Conservation (phyloP, 1,140 invertebrate genomes). For the Brachionus calyciflorus region DNA sequence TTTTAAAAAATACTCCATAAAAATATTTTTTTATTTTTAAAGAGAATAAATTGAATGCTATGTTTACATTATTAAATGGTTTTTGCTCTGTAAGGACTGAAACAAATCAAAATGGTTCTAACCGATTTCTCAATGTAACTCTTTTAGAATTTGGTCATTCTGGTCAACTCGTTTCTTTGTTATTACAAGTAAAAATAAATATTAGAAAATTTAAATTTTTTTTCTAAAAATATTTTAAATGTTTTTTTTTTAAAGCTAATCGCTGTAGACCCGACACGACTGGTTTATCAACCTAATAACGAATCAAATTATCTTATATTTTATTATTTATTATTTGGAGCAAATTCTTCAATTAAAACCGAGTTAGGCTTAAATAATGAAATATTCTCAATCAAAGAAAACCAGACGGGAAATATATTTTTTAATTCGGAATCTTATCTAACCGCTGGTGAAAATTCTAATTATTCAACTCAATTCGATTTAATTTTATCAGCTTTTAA, state of each 20-base stretch:
- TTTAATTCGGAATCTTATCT: background rate
- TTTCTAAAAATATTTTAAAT: constrained; percentile 34
- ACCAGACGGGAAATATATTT: background rate
- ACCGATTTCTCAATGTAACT: constrained; percentile 80
- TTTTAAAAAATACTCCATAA: background rate
- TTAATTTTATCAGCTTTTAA: background rate
- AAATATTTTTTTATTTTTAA: constrained; percentile 50
- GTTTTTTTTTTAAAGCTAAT: constrained; percentile 63
- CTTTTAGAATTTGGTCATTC: constrained; percentile 87
- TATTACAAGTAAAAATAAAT: constrained; percentile 73
- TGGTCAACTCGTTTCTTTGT: constrained; percentile 79
- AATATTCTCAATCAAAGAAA: background rate
- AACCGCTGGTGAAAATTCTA: background rate
- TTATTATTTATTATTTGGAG: constrained; percentile 77
- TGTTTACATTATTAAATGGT: constrained; percentile 77
- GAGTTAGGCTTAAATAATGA: background rate
- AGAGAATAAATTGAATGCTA: constrained; percentile 77
- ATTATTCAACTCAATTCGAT: background rate
- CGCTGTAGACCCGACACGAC: constrained; percentile 72
- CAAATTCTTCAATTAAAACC: constrained; percentile 51
- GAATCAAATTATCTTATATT: constrained; percentile 78
- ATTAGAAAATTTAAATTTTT: too few relatives aligned
- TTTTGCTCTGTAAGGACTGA: constrained; percentile 84
- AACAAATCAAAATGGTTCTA: constrained; percentile 68
- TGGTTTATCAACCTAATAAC: constrained; percentile 68